Evolutionary conservation across 2,888 invertebrate species (phyloP), one percentile per base, ranked within the genome.

Genomic region (Flexamia atlantica): DNA sequence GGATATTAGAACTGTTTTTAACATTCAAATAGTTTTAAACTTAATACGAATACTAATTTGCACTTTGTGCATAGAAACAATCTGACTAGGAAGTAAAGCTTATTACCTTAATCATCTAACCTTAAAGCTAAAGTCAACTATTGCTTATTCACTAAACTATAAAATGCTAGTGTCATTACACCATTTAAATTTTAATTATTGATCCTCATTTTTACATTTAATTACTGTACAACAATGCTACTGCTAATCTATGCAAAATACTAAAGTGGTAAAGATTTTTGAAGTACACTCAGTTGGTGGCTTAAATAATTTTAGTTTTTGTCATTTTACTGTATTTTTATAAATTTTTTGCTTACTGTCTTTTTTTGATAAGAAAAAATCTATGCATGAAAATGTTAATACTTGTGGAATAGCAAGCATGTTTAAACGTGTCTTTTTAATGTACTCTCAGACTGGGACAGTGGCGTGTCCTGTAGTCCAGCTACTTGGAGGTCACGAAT

Each of bases 141-240:
- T 64, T 64, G 64, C 30, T 64, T 64, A 64, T 46, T 17, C 17
- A 46, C 46, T 46, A 46, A 46, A 46, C 17, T 12, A 46, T 53
- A 23, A n/a, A n/a, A n/a, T 53, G 23, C 53, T 53, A 53, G 20
- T 5, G 10, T 53, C 20, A 64, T 30, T 64, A 64, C 28, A 64
- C 46, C 46, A 23, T 57, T 20, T 4, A 64, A 2, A n/a, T n/a
- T n/a, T n/a, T 64, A 30, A 28, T 64, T 30, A 64, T 64, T 28
- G 28, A 30, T 17, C 20, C 64, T 64, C 14, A 64, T 28, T 30
- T 30, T 30, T 64, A 64, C 2, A 23, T 2, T 64, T 64, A 23
- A 25, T 57, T 3, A 9, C 20, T 10, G 25, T 64, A 25, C 64
- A 64, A 12, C 53, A 53, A n/a, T 64, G n/a, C 28, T 64, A 64